Evolutionary conservation across 1,140 invertebrate species (phyloP).

Genomic region (Hirudo medicinalis): DNA sequence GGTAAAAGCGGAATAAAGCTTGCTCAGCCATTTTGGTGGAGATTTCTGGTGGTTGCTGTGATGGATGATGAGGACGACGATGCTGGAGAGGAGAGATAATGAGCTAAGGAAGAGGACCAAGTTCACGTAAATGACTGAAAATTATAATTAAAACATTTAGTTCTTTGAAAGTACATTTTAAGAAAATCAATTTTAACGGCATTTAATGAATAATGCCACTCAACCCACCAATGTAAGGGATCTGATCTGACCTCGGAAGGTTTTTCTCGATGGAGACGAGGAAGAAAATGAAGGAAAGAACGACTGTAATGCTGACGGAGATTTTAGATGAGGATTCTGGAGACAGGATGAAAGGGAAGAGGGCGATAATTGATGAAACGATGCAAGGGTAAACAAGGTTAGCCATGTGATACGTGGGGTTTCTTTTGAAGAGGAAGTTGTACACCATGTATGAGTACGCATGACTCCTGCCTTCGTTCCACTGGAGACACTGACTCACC

Average conservation of each 20-base stretch:
- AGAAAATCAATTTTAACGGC: background rate
- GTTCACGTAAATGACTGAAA: slow-evolving; percentile 22
- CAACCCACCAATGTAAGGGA: slow-evolving; percentile 37
- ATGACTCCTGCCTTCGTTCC: too few species aligned
- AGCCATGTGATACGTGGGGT: slow-evolving; percentile 31
- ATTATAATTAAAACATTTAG: slow-evolving; percentile 5
- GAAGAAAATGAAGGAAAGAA: slow-evolving; percentile 35
- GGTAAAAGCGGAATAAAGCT: too few species aligned
- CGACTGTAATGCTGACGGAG: slow-evolving; percentile 32
- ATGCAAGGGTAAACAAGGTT: slow-evolving; percentile 36
- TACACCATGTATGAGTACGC: too few species aligned
- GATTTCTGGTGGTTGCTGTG: slow-evolving; percentile 18
- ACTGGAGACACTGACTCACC: too few species aligned
- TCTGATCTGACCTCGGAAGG: slow-evolving; percentile 32
- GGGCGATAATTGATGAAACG: slow-evolving; percentile 28
- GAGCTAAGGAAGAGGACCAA: slow-evolving; percentile 22
- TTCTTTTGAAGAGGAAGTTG: slow-evolving; percentile 27
- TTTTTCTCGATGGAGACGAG: slow-evolving; percentile 33
- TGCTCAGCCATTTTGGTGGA: slow-evolving; percentile 16
- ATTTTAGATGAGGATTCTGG: slow-evolving; percentile 34
- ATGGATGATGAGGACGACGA: slow-evolving; percentile 23
- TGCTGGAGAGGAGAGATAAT: slow-evolving; percentile 20
- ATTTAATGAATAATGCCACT: background rate
- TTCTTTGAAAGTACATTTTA: too few species aligned
- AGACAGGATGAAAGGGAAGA: slow-evolving; percentile 31